A percentile compares a stretch with the other conserved stretches of the same genome.
Conservation (phyloP, 2,797 vertebrate genomes). For the Cryptoprocta ferox region DNA sequence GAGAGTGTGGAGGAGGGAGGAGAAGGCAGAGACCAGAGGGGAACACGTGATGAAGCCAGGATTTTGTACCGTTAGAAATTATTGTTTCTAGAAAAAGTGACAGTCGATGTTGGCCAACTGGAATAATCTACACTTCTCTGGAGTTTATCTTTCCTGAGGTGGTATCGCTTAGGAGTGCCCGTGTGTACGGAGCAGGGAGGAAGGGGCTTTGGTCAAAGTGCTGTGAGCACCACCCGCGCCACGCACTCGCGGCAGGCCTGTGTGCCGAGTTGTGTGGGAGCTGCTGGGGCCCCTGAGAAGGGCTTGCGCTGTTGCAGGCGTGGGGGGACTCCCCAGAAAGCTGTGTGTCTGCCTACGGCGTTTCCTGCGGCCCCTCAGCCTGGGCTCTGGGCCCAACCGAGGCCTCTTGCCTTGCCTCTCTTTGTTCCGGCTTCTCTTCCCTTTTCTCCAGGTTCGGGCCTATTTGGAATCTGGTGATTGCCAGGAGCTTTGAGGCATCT, state of each 20-base stretch:
- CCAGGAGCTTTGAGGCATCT: background rate
- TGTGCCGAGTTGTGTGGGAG: no score
- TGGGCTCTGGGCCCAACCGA: background rate
- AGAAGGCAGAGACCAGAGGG: background rate
- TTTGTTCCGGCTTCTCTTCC: background rate
- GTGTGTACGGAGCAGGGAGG: background rate
- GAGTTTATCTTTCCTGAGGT: background rate
- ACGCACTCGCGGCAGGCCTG: background rate
- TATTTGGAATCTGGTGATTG: background rate
- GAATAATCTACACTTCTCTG: background rate
- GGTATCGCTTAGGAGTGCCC: background rate
- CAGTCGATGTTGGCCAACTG: background rate
- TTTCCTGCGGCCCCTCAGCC: background rate
- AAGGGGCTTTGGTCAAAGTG: background rate
- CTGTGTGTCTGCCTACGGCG: accelerated
- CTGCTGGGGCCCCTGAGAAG: background rate
- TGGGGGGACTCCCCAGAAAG: background rate
- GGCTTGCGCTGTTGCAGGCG: no score
- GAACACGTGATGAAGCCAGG: background rate
- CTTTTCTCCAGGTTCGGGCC: background rate
- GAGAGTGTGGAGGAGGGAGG: background rate
- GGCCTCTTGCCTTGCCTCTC: background rate
- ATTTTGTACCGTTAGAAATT: background rate
- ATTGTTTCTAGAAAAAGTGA: background rate
- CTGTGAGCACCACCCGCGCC: background rate